These are phyloP conservation scores for Lepus oiostolus DNA, from an alignment of 2,797 vertebrate species.

Conservation along the genomic window DNA sequence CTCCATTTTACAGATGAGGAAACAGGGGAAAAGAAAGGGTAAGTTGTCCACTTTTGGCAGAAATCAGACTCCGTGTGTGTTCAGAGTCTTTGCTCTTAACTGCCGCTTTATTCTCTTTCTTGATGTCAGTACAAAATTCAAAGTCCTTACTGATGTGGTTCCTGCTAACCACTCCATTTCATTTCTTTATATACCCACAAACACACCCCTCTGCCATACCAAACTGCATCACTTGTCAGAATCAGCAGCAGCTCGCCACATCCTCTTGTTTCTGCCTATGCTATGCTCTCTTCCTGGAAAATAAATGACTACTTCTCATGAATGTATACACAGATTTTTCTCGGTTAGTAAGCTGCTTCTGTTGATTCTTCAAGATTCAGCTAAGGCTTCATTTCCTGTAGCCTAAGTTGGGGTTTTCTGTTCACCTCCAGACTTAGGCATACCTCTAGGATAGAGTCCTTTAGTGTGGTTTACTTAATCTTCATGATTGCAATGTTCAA, in stretches of 20 bases:
- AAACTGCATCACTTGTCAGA: background rate
- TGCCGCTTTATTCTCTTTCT: background rate
- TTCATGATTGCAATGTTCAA: background rate
- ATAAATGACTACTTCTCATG: background rate
- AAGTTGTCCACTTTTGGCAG: background rate
- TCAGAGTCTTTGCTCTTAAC: background rate
- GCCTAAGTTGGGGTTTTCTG: background rate
- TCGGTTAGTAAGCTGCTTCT: background rate
- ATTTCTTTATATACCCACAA: background rate
- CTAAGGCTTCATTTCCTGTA: background rate
- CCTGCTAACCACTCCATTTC: background rate
- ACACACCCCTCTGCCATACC: background rate
- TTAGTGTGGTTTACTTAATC: background rate
- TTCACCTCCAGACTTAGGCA: background rate
- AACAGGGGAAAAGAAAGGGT: background rate
- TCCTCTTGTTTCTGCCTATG: background rate
- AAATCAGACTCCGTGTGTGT: accelerated
- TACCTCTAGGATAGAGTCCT: background rate
- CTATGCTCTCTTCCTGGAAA: background rate
- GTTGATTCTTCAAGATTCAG: background rate
- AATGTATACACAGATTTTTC: background rate
- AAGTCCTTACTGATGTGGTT: background rate
- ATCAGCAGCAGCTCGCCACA: background rate
- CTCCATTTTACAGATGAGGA: background rate
- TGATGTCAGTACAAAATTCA: background rate